Evolutionary conservation across 2,797 vertebrate genomes (phyloP).

Genomic region (Danio aesculapii): DNA sequence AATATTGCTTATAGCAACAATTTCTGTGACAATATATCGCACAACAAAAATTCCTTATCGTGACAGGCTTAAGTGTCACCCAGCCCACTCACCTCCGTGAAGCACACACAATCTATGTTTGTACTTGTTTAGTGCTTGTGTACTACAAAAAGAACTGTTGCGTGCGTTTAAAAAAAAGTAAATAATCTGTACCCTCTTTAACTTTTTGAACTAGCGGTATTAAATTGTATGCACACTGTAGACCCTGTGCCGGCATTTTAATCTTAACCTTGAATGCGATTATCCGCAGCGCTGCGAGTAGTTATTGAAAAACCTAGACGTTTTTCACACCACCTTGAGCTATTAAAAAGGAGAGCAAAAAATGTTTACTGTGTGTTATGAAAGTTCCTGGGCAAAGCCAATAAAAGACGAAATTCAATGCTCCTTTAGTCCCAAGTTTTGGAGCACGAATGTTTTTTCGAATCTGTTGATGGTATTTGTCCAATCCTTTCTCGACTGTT

Average conservation of each 20-base stretch:
- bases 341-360: slow-evolving; percentile 4
- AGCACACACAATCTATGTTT: no score
- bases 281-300: background rate
- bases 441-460: background rate
- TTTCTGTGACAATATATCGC: no score
- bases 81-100: no score
- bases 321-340: slow-evolving; percentile 9
- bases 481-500: slow-evolving; percentile 27
- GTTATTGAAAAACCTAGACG: slow-evolving; percentile 20
- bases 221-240: slow-evolving; percentile 43
- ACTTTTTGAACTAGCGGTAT: slow-evolving; percentile 44
- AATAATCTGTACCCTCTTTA: slow-evolving; percentile 35
- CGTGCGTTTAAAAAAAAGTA: background rate
- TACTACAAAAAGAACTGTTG: background rate
- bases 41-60: no score
- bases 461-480: slow-evolving; percentile 38
- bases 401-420: slow-evolving; percentile 6
- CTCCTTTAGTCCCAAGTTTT: background rate
- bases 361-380: slow-evolving; percentile 5
- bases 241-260: slow-evolving; percentile 15
- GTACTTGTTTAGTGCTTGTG: no score
- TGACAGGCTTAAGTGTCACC: no score
- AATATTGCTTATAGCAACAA: no score
- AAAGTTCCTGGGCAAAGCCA: slow-evolving; percentile 8
- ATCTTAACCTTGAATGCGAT: slow-evolving; percentile 16